Base-by-base conservation (phyloP, 2,113 vertebrate genomes). In the Tachysurus fulvidraco region DNA sequence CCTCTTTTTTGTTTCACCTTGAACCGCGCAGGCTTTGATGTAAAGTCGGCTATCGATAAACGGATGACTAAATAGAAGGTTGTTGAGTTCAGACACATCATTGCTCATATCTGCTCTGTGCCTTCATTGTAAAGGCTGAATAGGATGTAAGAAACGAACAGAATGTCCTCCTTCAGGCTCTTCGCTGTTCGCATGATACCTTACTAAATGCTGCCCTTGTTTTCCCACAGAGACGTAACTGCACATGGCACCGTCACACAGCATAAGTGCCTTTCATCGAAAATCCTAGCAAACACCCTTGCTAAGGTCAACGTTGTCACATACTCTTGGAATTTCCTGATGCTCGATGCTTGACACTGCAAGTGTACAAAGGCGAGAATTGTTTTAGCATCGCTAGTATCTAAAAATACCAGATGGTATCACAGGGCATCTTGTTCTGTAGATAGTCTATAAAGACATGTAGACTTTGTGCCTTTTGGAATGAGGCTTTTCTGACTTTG, bases 241-340 rank as follows among this genome's bases (percentile, higher is more conserved):
- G 46, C 64, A 81, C 79, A 88, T 92, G 91, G 90, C 90, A 85
- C 86, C 74, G 88, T 92, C 91, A 87, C 74, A 89, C 57, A 69
- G 76, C 86, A 91, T 90, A 92, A 90, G 44, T 41, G 83, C 44
- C 84, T 81, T 87, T 87, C 62, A 82, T 69, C 74, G 67, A 87
- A 54, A 81, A 77, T 82, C 81, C 79, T 69, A 65, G 85, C 81
- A 71, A 92, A 86, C 59, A 84, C 25, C 81, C 84, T 54, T 71
- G 89, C 88, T 85, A 92, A 92, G 91, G 90, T 91, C 91, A 92
- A 83, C 82, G 36, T 86, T 91, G 91, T 92, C 90, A 91, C 86
- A 88, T 85, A 81, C 57, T 36, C 62, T 87, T 81, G 83, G 69
- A 81, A 80, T 74, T 69, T 54, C 81, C 65, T 55, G 64, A 84